phyloP scores from a whole-genome alignment of 2,113 vertebrate species.

The Pollimyrus isidori region DNA sequence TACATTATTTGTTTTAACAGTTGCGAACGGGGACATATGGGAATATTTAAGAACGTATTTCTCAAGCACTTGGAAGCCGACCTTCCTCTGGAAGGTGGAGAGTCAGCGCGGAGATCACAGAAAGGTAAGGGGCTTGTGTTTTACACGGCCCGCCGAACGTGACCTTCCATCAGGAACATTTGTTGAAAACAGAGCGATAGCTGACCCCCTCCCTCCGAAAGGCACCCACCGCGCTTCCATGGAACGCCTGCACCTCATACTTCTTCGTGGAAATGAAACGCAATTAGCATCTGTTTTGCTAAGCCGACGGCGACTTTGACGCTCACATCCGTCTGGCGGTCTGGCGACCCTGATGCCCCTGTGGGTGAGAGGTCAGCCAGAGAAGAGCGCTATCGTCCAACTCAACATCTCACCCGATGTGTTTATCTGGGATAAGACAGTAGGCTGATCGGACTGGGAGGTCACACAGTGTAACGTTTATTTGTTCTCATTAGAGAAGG shows the following conservation, averaged over 20 bases:
- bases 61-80: slow-evolving; percentile 31
- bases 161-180: slow-evolving; percentile 4
- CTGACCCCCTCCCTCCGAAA: background rate
- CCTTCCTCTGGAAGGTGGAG: slow-evolving; percentile 22
- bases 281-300: background rate
- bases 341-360: background rate
- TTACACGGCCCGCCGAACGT: background rate
- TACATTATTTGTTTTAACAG: slow-evolving; percentile 33
- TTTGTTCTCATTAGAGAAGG: slow-evolving; percentile 15
- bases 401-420: slow-evolving; percentile 14
- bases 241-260: background rate
- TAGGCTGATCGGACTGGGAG: slow-evolving; percentile 8
- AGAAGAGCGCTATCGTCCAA: slow-evolving; percentile 12
- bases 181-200: background rate
- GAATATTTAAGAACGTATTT: slow-evolving; percentile 38
- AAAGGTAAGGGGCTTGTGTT: slow-evolving; percentile 15
- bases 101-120: slow-evolving; percentile 12
- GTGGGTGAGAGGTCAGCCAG: slow-evolving; percentile 2
- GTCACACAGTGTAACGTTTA: slow-evolving; percentile 1
- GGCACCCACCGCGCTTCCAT: background rate
- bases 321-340: background rate
- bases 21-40: slow-evolving; percentile 34
- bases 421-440: slow-evolving; percentile 19
- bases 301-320: background rate
- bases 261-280: background rate